Conservation (phyloP, 1,140 invertebrate species). For the Brachionus manjavacas region DNA sequence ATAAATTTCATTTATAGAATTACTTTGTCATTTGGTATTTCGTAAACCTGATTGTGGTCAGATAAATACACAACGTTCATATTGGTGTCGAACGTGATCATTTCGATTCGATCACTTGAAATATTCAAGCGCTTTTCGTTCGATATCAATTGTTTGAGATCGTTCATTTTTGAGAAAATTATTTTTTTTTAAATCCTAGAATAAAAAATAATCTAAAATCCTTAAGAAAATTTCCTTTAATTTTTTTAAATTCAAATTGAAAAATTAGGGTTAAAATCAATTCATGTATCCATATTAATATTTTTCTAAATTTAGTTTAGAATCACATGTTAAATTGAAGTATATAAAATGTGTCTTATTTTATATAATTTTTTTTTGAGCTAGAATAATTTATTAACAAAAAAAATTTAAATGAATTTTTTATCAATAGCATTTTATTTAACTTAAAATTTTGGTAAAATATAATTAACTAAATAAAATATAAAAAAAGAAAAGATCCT, state of each 20-base stretch:
- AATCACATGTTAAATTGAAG: neutral
- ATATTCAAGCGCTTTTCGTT: neutral
- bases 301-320: neutral
- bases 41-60: constrained; percentile 16
- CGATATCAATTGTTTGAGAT: constrained; percentile 18
- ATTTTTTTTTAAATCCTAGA: neutral
- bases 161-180: constrained; percentile 1
- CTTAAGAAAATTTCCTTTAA: neutral
- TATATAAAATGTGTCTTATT: neutral
- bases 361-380: neutral
- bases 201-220: neutral
- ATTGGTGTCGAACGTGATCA: constrained; percentile 17
- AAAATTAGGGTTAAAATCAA: neutral
- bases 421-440: neutral
- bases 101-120: constrained; percentile 7
- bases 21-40: neutral
- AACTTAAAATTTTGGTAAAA: neutral
- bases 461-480: neutral
- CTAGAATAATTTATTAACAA: neutral
- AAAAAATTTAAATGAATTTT: no score
- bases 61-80: neutral
- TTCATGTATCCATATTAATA: neutral
- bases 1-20: neutral
- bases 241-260: neutral
- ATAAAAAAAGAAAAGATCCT: neutral